Base-by-base conservation (phyloP, 2,888 invertebrate species). In the Ormyrus rosae region DNA sequence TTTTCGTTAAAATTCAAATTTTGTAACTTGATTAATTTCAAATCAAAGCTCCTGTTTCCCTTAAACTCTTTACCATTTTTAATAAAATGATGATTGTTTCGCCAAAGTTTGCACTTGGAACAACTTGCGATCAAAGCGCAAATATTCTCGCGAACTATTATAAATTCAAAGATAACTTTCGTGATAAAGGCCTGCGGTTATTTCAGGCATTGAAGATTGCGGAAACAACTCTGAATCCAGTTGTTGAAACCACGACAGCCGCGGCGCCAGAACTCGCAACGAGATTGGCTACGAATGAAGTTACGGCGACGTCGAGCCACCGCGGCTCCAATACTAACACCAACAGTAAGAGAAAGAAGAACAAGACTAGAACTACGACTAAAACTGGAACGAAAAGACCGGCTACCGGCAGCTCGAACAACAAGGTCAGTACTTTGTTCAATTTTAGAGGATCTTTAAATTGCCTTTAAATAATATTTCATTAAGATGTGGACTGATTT, bases 361-460 rank as follows among this genome's bases (percentile, higher is more conserved):
- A 80, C 74, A 87, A 84, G 78, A 85, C 82, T 53, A 86, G 84
- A 34, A 78, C 55, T 10, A 34, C 69, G 19, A 74, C 56, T 11
- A 82, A 75, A 67, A 55, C 53, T 10, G 65, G 77, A 8, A 74
- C 63, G 7, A 79, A 65, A 19, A 67, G 45, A 10, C 70, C 70
- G 11, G 10, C 53, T 2, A 9, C 6, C 63, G 13, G 53, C 71
- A 53, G 50, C 68, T 9, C 70, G 2, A 53, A 8, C 2, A 78
- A 71, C 46, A 74, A 74, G 74, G 78, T 80, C 34, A 34, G 34
- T 4, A 34, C 34, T 4, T 34, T 34, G 34, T 34, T 4, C 34
- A 34, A 34, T 34, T 34, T 34, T 34, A 34, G 34, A 34, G 34
- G 2, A 4, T 34, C 2, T 19, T 19, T 19, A 19, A 19, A 19